phyloP scores from a whole-genome alignment of 2,888 invertebrate genomes.

The Nephrotoma guestfalica region DNA sequence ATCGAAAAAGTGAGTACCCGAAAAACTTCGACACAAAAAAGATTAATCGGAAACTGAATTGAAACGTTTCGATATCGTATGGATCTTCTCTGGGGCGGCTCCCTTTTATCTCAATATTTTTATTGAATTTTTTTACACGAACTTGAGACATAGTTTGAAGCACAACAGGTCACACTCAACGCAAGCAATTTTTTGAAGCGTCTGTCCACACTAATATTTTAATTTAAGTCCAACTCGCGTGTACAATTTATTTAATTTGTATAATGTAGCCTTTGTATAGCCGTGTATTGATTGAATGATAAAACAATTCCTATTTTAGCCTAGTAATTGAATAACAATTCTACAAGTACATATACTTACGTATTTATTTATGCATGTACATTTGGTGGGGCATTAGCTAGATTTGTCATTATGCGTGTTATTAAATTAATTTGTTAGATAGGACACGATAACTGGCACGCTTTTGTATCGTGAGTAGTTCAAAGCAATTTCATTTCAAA shows the following conservation, averaged over 20 bases:
- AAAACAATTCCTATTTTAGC: not conserved
- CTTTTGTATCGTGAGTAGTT: too few relatives aligned
- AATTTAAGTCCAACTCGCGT: not conserved
- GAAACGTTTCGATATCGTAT: not conserved
- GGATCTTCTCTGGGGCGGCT: not conserved
- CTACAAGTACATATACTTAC: too few relatives aligned
- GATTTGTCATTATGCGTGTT: too few relatives aligned
- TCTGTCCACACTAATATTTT: not conserved
- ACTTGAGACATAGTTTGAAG: not conserved
- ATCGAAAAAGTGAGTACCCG: not conserved
- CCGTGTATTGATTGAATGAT: not conserved
- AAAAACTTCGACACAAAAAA: not conserved
- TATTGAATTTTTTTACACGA: not conserved
- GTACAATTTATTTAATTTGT: not conserved
- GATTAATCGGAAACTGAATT: not conserved
- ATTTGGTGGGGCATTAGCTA: too few relatives aligned
- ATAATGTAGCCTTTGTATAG: not conserved
- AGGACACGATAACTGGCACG: not conserved
- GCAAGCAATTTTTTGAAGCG: not conserved
- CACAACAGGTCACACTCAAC: not conserved
- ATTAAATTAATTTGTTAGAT: not conserved
- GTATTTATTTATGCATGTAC: too few relatives aligned
- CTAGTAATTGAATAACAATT: too few relatives aligned
- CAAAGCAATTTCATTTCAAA: too few relatives aligned
- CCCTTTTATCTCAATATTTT: not conserved